These are phyloP conservation scores for Diplazon laetatorius DNA, from an alignment of 2,888 invertebrate species.

Conservation along the genomic window DNA sequence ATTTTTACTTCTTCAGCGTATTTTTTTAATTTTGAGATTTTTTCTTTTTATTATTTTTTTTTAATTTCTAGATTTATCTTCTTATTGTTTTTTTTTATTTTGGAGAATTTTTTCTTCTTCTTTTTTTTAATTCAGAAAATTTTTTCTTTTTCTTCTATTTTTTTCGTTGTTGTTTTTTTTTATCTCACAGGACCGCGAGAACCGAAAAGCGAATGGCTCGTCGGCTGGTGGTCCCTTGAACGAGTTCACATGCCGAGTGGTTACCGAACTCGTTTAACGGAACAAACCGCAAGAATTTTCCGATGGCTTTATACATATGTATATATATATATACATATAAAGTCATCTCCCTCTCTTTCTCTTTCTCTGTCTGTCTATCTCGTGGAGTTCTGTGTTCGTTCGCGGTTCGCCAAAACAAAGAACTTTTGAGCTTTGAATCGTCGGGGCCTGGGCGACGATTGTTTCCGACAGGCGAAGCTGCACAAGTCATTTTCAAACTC, in stretches of 20 bases:
- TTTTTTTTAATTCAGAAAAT: too few species aligned
- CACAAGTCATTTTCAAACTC: background rate
- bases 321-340: too few species aligned
- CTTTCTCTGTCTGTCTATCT: constrained; percentile 2
- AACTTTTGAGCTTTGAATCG: background rate
- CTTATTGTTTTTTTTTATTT: too few species aligned
- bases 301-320: background rate
- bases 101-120: too few species aligned
- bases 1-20: too few species aligned
- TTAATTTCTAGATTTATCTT: too few species aligned
- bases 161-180: too few species aligned
- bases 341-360: background rate
- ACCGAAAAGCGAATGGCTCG: constrained; percentile 8
- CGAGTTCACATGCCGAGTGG: background rate
- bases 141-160: too few species aligned
- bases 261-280: background rate
- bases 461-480: background rate
- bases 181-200: constrained; percentile 35
- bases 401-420: background rate
- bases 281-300: constrained; percentile 6
- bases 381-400: background rate
- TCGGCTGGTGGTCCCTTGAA: background rate
- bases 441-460: too few species aligned
- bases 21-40: too few species aligned
- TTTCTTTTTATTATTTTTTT: too few species aligned